Evolutionary conservation across 2,113 vertebrate genomes (phyloP).

Genomic region (Electrona antarctica): DNA sequence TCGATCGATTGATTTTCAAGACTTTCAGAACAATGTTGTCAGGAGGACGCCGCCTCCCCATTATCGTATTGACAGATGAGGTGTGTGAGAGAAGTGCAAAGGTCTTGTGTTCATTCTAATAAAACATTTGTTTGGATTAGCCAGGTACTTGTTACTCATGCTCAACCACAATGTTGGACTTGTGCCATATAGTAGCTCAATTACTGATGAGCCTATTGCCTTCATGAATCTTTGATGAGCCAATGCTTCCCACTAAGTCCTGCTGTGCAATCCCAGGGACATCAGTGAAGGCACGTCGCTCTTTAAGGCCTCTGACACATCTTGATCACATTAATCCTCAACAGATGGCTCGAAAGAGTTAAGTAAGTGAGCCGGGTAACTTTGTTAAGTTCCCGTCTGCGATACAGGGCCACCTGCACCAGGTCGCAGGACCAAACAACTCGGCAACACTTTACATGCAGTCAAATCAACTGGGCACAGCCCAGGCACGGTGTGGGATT

Average conservation of each 20-base stretch:
- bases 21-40: slow-evolving; percentile 30
- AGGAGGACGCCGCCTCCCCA: slow-evolving; percentile 5
- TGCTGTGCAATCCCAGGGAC: slow-evolving; percentile 17
- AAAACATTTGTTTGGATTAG: not conserved
- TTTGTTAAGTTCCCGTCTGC: slow-evolving; percentile 47
- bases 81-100: slow-evolving; percentile 1
- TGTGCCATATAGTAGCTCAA: slow-evolving; percentile 11
- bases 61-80: slow-evolving; percentile 21
- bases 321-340: slow-evolving; percentile 46
- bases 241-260: slow-evolving; percentile 16
- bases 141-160: slow-evolving; percentile 12
- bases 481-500: not conserved
- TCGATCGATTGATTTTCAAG: slow-evolving; percentile 13
- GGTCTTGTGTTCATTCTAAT: not conserved
- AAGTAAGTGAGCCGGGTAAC: slow-evolving; percentile 40
- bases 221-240: slow-evolving; percentile 23
- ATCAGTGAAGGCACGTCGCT: slow-evolving; percentile 25
- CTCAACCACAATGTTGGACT: slow-evolving; percentile 24
- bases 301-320: slow-evolving; percentile 33
- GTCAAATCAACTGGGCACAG: slow-evolving; percentile 24
- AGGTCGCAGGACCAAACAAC: slow-evolving; percentile 45
- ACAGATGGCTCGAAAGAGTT: slow-evolving; percentile 51
- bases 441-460: slow-evolving; percentile 19
- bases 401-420: slow-evolving; percentile 47
- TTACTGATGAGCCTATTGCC: slow-evolving; percentile 20